Evolutionary conservation across 30 jellyfish, hydroid and myxozoan species (phyloP).

Genomic region (Turritopsis dohrnii): DNA sequence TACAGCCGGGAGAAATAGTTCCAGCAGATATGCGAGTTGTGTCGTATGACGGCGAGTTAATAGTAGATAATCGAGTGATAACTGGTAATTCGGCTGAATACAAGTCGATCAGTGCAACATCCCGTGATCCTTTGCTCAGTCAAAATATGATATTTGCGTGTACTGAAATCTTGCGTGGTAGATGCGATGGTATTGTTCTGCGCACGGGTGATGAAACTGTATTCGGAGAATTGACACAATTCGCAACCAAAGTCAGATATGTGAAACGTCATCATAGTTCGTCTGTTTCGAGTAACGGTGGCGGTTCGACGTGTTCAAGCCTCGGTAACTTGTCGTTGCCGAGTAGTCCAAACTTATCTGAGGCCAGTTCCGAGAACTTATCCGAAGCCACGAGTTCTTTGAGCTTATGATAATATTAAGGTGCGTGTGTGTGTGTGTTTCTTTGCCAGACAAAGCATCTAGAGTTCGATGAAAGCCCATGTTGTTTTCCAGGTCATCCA

Average conservation of each 20-base stretch:
- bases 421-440: background rate
- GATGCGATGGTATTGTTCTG: slow-evolving; percentile 30
- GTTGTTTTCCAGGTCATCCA: too few species aligned
- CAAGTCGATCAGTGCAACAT: slow-evolving; percentile 25
- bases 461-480: too few species aligned
- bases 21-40: slow-evolving; percentile 45
- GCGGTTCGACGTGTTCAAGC: background rate
- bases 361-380: background rate
- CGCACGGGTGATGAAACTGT: slow-evolving; percentile 35
- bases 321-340: slow-evolving; percentile 10
- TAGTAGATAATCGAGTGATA: slow-evolving; percentile 26
- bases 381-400: slow-evolving; percentile 7
- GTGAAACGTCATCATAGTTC: background rate
- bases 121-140: slow-evolving; percentile 28
- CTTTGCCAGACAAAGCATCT: too few species aligned
- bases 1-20: slow-evolving; percentile 24
- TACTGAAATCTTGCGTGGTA: slow-evolving; percentile 26
- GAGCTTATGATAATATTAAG: background rate
- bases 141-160: slow-evolving; percentile 39
- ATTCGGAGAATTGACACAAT: slow-evolving; percentile 28
- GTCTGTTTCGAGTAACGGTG: background rate
- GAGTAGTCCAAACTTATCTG: background rate
- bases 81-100: slow-evolving; percentile 15
- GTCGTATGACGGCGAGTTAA: slow-evolving; percentile 10
- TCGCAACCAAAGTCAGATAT: slow-evolving; percentile 19